Evolutionary conservation across 1,140 invertebrate species (phyloP), one percentile per base, ranked within the genome.

Genomic region (Nasonia giraulti): DNA sequence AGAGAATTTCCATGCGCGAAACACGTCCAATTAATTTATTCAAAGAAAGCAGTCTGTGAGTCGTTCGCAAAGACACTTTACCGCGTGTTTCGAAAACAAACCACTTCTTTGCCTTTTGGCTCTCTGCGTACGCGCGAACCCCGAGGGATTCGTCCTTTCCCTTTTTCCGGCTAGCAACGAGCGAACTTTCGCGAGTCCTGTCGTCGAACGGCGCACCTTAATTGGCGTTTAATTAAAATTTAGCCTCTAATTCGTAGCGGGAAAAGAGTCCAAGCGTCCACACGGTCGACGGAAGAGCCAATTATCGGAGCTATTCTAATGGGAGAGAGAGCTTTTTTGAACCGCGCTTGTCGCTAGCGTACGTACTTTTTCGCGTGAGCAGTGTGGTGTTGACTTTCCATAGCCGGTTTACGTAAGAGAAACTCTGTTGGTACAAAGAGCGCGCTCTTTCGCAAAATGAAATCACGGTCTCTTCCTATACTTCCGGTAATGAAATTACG

Each of bases 211-310:
- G 1, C 6, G 69, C 31, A 80, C 50, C 31, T 82, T 62, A 62
- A 83, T 68, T 77, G n/a, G 14, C 31, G 37, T 77, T 23, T 33
- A 31, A 44, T 83, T 77, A 68, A 76, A 83, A 83, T 77, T 68
- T 69, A 77, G 62, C 2, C 47, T 76, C 74, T 77, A 77, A 66
- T 47, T 83, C 47, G 50, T 10, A 14, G 11, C 44, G 69, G 23
- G 31, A 12, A 71, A 31, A 33, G 23, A 71, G 6, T 12, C 1
- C 55, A 20, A n/a, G 69, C 23, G 69, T 3, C 17, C 14, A 12
- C 2, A 23, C 8, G 14, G 31, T 27, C 3, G 17, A 27, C 40
- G 55, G 20, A 44, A 14, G 33, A 69, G 50, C 20, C 31, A 80
- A 81, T 81, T 81, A 81, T 37, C 44, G 47, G 27, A 5, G 6